Evolutionary conservation across 2,113 vertebrate species (phyloP).

Genomic region (Archocentrus centrarchus): DNA sequence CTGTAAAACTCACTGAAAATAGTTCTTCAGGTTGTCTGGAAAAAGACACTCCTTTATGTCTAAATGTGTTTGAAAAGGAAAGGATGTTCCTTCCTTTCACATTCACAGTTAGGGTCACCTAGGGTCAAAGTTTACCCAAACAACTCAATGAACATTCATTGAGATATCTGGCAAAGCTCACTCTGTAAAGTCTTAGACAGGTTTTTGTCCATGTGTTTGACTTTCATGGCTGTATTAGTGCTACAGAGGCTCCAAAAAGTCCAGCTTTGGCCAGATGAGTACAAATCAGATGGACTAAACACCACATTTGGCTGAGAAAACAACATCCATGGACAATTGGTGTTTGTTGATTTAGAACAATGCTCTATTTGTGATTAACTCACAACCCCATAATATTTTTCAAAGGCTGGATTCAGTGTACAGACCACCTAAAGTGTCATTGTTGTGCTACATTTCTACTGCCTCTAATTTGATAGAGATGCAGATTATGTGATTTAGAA

Average conservation of each 20-base stretch:
- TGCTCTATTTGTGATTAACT: not conserved
- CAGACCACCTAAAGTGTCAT: not conserved
- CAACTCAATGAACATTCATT: not conserved
- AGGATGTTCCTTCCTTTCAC: not conserved
- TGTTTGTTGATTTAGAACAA: not conserved
- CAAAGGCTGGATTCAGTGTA: not conserved
- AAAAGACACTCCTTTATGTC: too few species aligned
- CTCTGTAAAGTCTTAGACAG: not conserved
- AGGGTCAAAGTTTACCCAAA: not conserved
- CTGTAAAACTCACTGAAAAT: accelerated
- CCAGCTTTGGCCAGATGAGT: accelerated
- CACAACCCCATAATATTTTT: not conserved
- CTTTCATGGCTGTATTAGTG: not conserved
- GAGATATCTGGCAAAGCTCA: not conserved
- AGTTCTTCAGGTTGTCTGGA: not conserved
- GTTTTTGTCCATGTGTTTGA: not conserved
- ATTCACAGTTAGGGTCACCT: not conserved
- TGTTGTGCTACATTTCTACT: not conserved
- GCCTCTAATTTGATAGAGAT: accelerated
- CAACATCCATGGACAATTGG: not conserved
- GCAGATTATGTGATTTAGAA: not conserved
- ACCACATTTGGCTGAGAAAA: not conserved
- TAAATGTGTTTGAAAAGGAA: too few species aligned
- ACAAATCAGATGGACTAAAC: not conserved
- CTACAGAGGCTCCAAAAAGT: not conserved